A percentile compares a stretch with the other conserved stretches of the same genome.
These are phyloP conservation scores for Meriones unguiculatus DNA, from an alignment of 2,113 vertebrate genomes.

Conservation along the genomic window DNA sequence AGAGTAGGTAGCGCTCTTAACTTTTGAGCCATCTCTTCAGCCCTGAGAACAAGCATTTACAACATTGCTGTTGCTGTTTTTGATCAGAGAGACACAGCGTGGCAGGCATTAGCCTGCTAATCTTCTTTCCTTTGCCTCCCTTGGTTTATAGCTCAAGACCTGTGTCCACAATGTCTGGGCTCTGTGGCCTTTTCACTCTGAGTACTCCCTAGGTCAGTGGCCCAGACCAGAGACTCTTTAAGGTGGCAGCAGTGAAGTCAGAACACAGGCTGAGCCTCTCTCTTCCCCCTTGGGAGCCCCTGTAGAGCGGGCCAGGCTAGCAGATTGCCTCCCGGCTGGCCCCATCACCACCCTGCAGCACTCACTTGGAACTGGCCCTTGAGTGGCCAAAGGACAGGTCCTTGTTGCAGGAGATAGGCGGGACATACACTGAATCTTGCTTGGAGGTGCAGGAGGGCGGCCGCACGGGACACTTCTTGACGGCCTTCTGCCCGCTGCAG, in stretches of 20 bases:
- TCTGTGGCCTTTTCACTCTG: not conserved
- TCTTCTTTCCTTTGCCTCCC: not conserved
- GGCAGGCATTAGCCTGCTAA: no score
- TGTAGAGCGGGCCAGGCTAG: not conserved
- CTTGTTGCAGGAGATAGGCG: constrained; percentile 85
- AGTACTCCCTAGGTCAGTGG: not conserved
- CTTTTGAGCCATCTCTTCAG: not conserved
- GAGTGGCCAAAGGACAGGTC: constrained; percentile 84
- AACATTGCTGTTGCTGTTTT: accelerated
- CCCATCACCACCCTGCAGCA: not conserved
- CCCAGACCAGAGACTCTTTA: not conserved
- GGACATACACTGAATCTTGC: constrained; percentile 83
- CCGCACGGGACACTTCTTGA: constrained; percentile 83
- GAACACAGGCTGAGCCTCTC: not conserved
- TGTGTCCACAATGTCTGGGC: accelerated
- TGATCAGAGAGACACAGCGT: not conserved
- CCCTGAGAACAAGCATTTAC: not conserved
- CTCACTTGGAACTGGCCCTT: constrained; percentile 88
- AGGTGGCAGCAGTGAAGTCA: no score
- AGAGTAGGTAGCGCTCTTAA: not conserved
- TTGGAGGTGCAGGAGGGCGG: constrained; percentile 87
- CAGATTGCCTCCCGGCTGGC: accelerated
- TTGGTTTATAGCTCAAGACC: not conserved
- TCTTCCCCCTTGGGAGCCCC: not conserved
- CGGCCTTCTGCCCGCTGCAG: constrained; percentile 86